Evolutionary conservation across 2,113 vertebrate genomes (phyloP).

Genomic region (Ibidorhyncha struthersii): DNA sequence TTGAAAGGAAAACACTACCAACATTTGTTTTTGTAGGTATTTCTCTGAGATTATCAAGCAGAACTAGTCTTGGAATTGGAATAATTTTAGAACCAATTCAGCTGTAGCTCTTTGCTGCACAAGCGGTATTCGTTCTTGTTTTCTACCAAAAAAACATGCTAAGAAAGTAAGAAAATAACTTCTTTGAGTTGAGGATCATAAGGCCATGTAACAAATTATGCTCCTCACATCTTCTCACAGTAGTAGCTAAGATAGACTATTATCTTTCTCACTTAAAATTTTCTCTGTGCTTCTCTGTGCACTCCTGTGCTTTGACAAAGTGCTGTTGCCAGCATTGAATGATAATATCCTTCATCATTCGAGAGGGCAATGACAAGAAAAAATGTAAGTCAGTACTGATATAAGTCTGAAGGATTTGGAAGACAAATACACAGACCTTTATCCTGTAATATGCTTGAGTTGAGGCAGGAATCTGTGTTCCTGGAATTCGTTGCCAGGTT

Average conservation of each 20-base stretch:
- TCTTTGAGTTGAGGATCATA: neutral
- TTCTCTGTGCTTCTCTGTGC: too few relatives aligned
- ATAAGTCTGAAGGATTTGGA: neutral
- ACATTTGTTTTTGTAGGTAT: neutral
- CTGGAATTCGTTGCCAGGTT: neutral
- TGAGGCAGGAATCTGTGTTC: neutral
- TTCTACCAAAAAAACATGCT: neutral
- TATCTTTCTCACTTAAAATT: neutral
- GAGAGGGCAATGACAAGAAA: neutral
- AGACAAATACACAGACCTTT: neutral
- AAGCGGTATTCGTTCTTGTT: neutral
- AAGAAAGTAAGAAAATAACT: slow-evolving; percentile 25
- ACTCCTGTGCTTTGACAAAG: neutral
- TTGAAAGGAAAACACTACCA: neutral
- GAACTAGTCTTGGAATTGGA: neutral
- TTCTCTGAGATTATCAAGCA: neutral
- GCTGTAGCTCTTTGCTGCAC: neutral
- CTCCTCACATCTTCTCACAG: neutral
- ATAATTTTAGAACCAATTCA: slow-evolving; percentile 36
- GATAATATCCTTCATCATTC: neutral
- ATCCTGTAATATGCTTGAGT: neutral
- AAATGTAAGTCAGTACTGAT: neutral
- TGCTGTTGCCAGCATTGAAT: neutral
- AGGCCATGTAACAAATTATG: neutral
- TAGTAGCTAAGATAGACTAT: neutral